Base-by-base conservation (phyloP, 2,113 vertebrate species). In the Platysternon megacephalum region DNA sequence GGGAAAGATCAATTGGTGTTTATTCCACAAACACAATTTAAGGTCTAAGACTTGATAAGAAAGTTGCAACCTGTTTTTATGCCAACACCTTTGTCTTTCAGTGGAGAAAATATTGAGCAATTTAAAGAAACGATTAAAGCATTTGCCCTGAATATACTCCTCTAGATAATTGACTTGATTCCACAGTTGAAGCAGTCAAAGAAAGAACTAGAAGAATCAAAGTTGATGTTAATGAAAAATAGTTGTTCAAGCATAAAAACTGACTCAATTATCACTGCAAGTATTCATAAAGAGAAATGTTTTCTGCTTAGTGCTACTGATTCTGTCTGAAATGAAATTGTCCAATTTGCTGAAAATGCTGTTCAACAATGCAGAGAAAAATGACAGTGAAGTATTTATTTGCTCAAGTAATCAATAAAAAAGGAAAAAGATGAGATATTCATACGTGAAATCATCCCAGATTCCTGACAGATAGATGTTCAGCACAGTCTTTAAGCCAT, bases 91-190 rank as follows among this genome's bases (percentile, higher is more conserved):
- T 88, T 91, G 35, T 83, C 56, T 93, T 84, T 19, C 35, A 68
- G 6, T 80, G 48, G 42, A 2, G 0, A 17, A 29, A 17, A 8
- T 58, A 21, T n/a, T 79, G 76, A 94, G 56, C 91, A 90, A 90
- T 94, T 90, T 68, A 96, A 44, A 52, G n/a, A 92, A 87, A 87
- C 81, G 49, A 14, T 78, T 90, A 65, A 44, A 78, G 26, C 42
- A 44, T 78, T 44, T 78, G 74, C 42, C 22, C 12, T 46, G 68
- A 21, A 86, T 88, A 53, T 81, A 17, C 4, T 26, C n/a, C 65
- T 10, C 9, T 51, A 84, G 82, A 8, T 2, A 12, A 51, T 46
- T 2, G 11, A 78, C 17, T 85, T 90, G 35, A 28, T 88, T 6
- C 39, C 39, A 4, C 79, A 52, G 72, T n/a, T 78, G 11, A 26